Base-by-base conservation (phyloP, 2,888 invertebrate species). In the Diaphora mendica region DNA sequence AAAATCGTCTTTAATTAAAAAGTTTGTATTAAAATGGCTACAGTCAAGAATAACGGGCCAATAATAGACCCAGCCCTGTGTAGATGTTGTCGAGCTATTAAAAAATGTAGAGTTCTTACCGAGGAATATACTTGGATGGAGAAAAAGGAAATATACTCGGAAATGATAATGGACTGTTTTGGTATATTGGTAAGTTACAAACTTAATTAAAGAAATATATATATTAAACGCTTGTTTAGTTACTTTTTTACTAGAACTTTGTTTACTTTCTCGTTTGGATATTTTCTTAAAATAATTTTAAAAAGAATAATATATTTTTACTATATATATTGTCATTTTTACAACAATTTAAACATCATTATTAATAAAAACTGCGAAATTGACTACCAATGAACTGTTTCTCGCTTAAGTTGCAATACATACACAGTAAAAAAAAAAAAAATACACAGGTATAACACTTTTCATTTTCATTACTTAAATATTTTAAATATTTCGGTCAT, bases 91-190 rank as follows among this genome's bases (percentile, higher is more conserved):
- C 85, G 95, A 55, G 91, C 94, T 26, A 95, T 95, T 26, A 95
- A 95, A 85, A 95, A 94, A 92, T 95, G 95, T 83, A 91, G 95
- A 82, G 86, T 94, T 17, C 88, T 95, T 9, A 94, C 94, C 59
- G 89, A 91, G 0, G 94, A 95, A 73, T 95, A 95, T 77, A 92
- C 91, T 76, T 95, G 94, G 93, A 93, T 92, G 91, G 94, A 93
- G 3, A 88, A 93, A 70, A 95, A 94, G 77, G 95, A 95, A 80
- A 85, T 94, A 2, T 95, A 95, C 65, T 89, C 95, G 0, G 95
- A 95, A 68, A 95, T 95, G 95, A 85, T 95, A 9, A 94, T 95
- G 95, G 95, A 95, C 76, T 94, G 94, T 83, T 95, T 94, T 71
- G 95, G 95, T 42, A 90, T 95, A 78, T 81, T 95, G 79, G 95